Percentiles rank a stretch among this genome's conserved stretches.
These are phyloP conservation scores for Apamea anceps DNA, from an alignment of 2,888 invertebrate species.

Conservation along the genomic window DNA sequence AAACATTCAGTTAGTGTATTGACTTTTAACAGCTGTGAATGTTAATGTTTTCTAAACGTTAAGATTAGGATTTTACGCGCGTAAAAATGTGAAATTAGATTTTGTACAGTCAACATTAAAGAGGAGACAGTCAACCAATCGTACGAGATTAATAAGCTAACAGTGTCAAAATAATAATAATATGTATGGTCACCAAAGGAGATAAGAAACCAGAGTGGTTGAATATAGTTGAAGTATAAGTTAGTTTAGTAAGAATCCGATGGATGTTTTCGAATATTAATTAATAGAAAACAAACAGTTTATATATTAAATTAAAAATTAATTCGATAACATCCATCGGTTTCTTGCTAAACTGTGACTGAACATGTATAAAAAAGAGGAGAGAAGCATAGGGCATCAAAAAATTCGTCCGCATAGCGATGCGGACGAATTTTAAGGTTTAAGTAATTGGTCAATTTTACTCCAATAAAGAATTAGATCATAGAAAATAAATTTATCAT, in stretches of 20 bases:
- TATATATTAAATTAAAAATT: no score
- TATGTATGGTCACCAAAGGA: no score
- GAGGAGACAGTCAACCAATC: background rate
- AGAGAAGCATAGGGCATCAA: fast-evolving
- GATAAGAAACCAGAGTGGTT: no score
- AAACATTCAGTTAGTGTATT: conserved; percentile 26
- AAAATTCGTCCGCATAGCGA: no score
- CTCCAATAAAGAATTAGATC: background rate
- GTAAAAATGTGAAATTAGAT: background rate
- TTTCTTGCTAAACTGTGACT: no score
- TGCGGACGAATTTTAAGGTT: background rate
- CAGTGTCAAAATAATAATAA: no score
- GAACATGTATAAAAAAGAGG: no score
- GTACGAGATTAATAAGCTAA: background rate
- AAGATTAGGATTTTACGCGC: background rate
- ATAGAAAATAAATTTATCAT: background rate
- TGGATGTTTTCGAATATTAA: no score
- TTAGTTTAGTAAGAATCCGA: no score
- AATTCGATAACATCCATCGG: no score
- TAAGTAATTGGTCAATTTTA: background rate
- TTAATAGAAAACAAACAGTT: no score
- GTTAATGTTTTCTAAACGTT: background rate
- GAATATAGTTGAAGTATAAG: no score
- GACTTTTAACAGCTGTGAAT: conserved; percentile 15
- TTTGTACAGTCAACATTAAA: background rate